These are phyloP conservation scores for Pelusios castaneus DNA, from an alignment of 2,113 vertebrate species.

Conservation along the genomic window DNA sequence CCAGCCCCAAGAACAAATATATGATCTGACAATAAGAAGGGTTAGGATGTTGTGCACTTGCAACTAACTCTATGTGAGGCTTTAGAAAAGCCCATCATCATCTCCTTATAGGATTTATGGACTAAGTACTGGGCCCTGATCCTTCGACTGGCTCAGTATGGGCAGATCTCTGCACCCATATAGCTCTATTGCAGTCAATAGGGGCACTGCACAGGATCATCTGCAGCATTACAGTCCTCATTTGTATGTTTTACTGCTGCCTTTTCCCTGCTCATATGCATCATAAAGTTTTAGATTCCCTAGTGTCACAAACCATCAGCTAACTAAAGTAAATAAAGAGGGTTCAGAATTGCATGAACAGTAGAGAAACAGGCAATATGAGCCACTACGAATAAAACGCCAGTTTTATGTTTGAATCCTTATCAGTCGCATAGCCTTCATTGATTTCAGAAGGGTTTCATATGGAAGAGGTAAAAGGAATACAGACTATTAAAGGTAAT, in stretches of 20 bases:
- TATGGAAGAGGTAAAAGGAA: not conserved
- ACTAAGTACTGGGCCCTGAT: not conserved
- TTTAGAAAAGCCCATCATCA: not conserved
- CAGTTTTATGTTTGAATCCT: not conserved
- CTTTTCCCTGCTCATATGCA: too few relatives aligned
- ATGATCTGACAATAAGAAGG: not conserved
- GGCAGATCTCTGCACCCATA: too few relatives aligned
- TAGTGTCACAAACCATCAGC: too few relatives aligned
- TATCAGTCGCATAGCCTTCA: slow-evolving; percentile 2
- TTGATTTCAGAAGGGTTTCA: slow-evolving; percentile 10
- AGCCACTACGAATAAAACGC: not conserved
- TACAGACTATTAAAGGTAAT: slow-evolving; percentile 3
- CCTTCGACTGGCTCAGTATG: too few relatives aligned
- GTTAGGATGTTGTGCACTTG: not conserved
- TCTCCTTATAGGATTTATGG: not conserved
- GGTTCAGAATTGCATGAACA: not conserved
- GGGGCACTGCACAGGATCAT: too few relatives aligned
- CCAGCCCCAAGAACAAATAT: not conserved
- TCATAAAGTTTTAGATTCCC: too few relatives aligned
- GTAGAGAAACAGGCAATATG: slow-evolving; percentile 5
- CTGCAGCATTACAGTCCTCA: too few relatives aligned
- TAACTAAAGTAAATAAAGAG: not conserved
- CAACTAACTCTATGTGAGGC: not conserved
- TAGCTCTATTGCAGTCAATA: not conserved
- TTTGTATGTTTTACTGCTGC: too few relatives aligned